These are phyloP conservation scores for Mythimna lalbum DNA, from an alignment of 2,888 invertebrate genomes.

Conservation along the genomic window DNA sequence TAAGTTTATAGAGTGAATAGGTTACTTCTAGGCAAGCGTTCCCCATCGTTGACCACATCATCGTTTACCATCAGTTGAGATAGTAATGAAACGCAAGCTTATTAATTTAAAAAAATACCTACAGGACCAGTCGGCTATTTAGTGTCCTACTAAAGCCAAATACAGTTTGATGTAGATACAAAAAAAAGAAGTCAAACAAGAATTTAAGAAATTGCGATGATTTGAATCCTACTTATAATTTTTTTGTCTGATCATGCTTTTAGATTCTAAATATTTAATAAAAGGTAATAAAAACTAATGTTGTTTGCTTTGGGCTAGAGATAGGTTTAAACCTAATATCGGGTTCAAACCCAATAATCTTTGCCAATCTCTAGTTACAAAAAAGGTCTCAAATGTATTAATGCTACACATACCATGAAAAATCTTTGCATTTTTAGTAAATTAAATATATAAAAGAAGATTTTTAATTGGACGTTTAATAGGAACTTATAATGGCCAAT, in stretches of 20 bases:
- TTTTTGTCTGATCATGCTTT: conserved; percentile 45
- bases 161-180: too few relatives aligned
- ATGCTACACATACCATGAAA: background rate
- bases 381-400: background rate
- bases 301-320: too few relatives aligned
- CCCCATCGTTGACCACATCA: too few relatives aligned
- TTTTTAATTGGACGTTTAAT: conserved; percentile 1
- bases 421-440: background rate
- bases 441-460: background rate
- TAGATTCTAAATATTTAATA: background rate
- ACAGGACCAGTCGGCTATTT: too few relatives aligned
- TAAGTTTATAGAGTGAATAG: too few relatives aligned
- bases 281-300: background rate
- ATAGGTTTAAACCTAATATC: background rate
- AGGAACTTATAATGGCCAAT: conserved; percentile 12
- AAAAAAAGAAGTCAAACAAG: background rate
- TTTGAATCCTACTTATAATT: conserved; percentile 5
- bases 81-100: too few relatives aligned
- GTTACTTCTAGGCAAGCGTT: too few relatives aligned
- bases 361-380: background rate
- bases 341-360: background rate
- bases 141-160: too few relatives aligned
- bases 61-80: too few relatives aligned
- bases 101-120: too few relatives aligned
- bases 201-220: background rate